Evolutionary conservation across 2,113 vertebrate species (phyloP).

Genomic region (Odobenus rosmarus): DNA sequence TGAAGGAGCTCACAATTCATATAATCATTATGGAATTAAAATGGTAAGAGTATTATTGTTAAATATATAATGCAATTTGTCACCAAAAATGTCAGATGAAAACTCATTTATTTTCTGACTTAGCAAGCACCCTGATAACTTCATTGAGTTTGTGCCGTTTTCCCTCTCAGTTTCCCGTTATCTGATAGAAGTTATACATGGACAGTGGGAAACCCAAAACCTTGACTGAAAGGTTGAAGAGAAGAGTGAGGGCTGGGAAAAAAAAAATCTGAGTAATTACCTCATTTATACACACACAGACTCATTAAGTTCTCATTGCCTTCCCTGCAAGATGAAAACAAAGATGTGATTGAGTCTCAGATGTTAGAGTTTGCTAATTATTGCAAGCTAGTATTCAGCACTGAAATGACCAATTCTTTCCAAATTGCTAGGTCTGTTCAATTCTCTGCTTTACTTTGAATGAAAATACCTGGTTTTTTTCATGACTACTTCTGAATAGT

Average conservation of each 20-base stretch:
- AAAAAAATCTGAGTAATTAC: background rate
- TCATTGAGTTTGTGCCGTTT: background rate
- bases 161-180: background rate
- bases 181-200: background rate
- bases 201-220: conserved; percentile 19
- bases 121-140: background rate
- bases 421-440: conserved; percentile 29
- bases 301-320: conserved; percentile 33
- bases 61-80: background rate
- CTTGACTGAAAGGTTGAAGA: conserved; percentile 43
- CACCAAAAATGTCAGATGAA: background rate
- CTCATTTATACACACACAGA: background rate
- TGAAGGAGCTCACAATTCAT: background rate
- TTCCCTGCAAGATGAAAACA: conserved; percentile 36
- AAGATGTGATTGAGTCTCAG: conserved; percentile 55
- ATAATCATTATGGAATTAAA: background rate
- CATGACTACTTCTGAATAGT: conserved; percentile 21
- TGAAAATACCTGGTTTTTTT: conserved; percentile 60
- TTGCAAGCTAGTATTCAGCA: background rate
- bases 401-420: background rate
- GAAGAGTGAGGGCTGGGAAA: background rate
- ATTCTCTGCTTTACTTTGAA: conserved; percentile 30
- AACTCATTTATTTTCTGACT: background rate
- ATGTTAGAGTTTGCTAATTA: conserved; percentile 47
- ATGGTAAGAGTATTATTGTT: background rate